A percentile compares a stretch with the other conserved stretches of the same genome.
Conservation (phyloP, 2,888 invertebrate species). For the Nymphalis urticae region DNA sequence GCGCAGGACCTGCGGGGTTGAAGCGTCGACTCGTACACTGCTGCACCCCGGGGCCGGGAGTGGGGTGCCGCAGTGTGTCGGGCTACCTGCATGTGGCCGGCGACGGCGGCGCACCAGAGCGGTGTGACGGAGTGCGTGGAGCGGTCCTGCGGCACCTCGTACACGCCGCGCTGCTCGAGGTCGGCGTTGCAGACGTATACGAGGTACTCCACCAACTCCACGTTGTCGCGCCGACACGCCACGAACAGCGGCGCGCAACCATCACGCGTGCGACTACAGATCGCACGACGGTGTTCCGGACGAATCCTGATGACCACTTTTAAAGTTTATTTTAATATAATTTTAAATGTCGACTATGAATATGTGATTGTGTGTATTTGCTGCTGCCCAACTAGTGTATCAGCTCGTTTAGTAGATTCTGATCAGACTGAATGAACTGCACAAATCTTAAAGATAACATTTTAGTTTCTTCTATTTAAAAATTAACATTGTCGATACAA, state of each 20-base stretch:
- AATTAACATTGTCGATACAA: too few species aligned
- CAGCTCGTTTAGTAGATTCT: too few species aligned
- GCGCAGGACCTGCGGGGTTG: conserved; percentile 83
- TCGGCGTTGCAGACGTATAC: conserved; percentile 90
- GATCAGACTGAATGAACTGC: too few species aligned
- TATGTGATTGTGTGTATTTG: too few species aligned
- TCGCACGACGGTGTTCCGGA: conserved; percentile 83
- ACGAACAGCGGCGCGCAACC: conserved; percentile 92
- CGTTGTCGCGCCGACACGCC: conserved; percentile 89
- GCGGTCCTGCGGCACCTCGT: conserved; percentile 89
- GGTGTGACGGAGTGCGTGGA: conserved; percentile 91
- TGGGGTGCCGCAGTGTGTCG: background rate
- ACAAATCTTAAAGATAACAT: too few species aligned
- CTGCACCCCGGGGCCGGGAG: too few species aligned
- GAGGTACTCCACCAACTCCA: conserved; percentile 92
- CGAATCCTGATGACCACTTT: conserved; percentile 65
- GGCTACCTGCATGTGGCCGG: conserved; percentile 86
- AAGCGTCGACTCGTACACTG: background rate
- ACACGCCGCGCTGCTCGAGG: conserved; percentile 92
- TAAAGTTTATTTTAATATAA: too few species aligned
- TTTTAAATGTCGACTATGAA: too few species aligned
- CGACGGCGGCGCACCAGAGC: conserved; percentile 95
- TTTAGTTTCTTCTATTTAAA: too few species aligned
- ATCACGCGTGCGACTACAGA: conserved; percentile 86
- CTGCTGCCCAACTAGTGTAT: too few species aligned